Base-by-base conservation (phyloP, 1,140 invertebrate species). In the Plodia interpunctella region DNA sequence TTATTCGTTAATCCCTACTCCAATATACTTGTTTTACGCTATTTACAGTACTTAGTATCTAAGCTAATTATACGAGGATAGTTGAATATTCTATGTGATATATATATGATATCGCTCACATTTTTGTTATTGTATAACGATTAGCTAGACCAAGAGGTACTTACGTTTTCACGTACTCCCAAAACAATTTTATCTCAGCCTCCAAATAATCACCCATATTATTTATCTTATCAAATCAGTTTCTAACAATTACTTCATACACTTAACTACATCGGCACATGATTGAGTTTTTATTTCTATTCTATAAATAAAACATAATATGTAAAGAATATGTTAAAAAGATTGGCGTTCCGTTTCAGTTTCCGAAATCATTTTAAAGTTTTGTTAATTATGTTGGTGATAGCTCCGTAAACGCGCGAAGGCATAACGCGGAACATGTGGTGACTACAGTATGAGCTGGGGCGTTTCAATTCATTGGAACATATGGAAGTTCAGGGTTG, bases 121-220 rank as follows among this genome's bases (percentile, higher is more conserved):
- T 9, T 32, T 5, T 3, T 32, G 10, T 5, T 6, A 10, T 6
- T 32, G 9, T 32, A 32, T 8, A 44, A 15, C 13, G 15, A 44
- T 6, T 44, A n/a, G n/a, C 15, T 6, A n/a, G 13, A 15, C 15
- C 15, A 15, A 53, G 51, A 25, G 19, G 6, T 53, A 74, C 83
- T 81, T 59, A 88, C 85, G 83, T 74, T 65, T 88, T 88, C 0
- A 88, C 73, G 51, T 86, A 88, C 59, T 88, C 85, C 85, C 85
- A 88, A 64, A 88, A 88, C 49, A 83, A 35, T 60, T 71, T 73
- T 50, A 88, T 85, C 55, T 88, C 85, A 53, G 83, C 75, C 63
- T 84, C 82, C 57, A 88, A 67, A 49, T 59, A 71, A 58, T 71
- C 65, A 63, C 75, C 78, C 79, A 84, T 86, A 30, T 52, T 59